These are phyloP conservation scores for Ceyx erithaca DNA, from an alignment of 2,797 vertebrate species.

Conservation along the genomic window DNA sequence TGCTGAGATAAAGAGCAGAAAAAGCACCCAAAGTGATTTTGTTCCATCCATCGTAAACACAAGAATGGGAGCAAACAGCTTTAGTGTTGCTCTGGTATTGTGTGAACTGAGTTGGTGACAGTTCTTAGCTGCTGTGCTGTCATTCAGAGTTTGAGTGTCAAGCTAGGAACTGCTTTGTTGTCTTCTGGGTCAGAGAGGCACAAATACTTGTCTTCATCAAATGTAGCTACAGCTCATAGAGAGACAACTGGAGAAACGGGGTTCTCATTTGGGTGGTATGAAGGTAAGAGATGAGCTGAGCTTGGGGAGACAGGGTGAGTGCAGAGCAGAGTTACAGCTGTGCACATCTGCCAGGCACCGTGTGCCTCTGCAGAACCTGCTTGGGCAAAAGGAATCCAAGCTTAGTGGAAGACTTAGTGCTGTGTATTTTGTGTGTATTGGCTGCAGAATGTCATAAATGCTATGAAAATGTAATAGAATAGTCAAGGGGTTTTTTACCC, in stretches of 20 bases:
- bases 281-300: neutral
- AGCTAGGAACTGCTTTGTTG: rapidly evolving
- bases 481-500: neutral
- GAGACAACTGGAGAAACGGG: neutral
- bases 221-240: neutral
- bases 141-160: neutral
- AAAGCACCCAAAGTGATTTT: neutral
- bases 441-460: neutral
- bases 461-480: neutral
- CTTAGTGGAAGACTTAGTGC: neutral
- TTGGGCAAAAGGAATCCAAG: neutral
- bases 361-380: neutral
- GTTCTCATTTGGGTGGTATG: neutral
- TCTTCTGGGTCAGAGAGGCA: neutral
- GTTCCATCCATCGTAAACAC: neutral
- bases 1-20: neutral
- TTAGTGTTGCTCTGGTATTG: neutral
- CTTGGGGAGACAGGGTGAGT: neutral
- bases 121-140: no score
- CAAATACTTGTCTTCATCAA: neutral
- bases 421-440: neutral
- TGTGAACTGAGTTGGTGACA: neutral
- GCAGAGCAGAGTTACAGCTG: neutral
- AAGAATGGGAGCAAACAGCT: neutral
- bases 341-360: rapidly evolving